Evolutionary conservation across 2,113 vertebrate genomes (phyloP).

Genomic region (Neofelis nebulosa): DNA sequence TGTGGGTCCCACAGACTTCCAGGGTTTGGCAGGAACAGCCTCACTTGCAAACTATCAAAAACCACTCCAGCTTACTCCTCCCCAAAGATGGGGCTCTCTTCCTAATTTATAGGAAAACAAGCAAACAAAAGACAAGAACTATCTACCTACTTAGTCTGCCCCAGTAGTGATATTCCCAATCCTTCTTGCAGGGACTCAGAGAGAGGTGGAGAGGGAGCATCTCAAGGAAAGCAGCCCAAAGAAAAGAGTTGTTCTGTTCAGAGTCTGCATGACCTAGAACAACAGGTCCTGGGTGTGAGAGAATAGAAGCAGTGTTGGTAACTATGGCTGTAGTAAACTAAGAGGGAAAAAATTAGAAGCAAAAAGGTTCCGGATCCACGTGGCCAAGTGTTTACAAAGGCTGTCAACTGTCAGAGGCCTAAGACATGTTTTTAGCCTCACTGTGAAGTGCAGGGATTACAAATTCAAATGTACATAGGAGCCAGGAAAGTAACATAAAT

Average conservation of each 20-base stretch:
- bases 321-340: background rate
- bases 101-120: background rate
- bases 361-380: background rate
- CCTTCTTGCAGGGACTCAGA: background rate
- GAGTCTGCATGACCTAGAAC: background rate
- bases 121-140: background rate
- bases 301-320: background rate
- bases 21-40: background rate
- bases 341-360: background rate
- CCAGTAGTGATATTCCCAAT: background rate
- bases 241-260: background rate
- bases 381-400: background rate
- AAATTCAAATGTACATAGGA: background rate
- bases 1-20: background rate
- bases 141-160: background rate
- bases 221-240: background rate
- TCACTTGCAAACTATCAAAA: background rate
- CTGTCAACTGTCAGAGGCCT: background rate
- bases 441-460: background rate
- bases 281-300: background rate
- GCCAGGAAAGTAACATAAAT: background rate
- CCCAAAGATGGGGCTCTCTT: background rate
- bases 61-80: background rate
- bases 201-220: background rate
- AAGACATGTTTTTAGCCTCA: background rate